phyloP scores from a whole-genome alignment of 2,797 vertebrate genomes.

The Leptoclinus maculatus region DNA sequence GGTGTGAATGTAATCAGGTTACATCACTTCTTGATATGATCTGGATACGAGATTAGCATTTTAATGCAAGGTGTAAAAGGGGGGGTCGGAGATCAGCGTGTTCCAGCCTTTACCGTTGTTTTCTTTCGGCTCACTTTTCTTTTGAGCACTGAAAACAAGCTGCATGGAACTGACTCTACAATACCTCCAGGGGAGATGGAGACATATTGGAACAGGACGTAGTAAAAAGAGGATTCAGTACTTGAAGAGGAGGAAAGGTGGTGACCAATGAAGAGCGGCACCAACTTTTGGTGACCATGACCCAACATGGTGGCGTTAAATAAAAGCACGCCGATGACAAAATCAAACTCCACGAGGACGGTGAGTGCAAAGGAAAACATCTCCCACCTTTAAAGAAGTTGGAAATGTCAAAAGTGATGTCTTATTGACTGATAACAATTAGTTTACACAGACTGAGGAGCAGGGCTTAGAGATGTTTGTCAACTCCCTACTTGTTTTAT shows the following conservation, averaged over 20 bases:
- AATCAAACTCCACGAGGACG: not conserved
- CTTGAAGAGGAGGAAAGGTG: not conserved
- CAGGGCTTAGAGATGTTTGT: constrained; percentile 30
- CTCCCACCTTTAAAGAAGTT: not conserved
- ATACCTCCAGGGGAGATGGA: not conserved
- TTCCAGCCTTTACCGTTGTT: not conserved
- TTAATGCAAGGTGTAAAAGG: not conserved
- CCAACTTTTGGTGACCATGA: not conserved
- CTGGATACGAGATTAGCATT: not conserved
- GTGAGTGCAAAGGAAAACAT: not conserved
- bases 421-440: constrained; percentile 35
- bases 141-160: not conserved
- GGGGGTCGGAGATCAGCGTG: not conserved
- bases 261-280: not conserved
- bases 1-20: no score
- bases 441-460: constrained; percentile 7
- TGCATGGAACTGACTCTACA: not conserved
- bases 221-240: not conserved
- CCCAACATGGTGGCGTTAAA: not conserved
- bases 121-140: not conserved
- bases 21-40: not conserved
- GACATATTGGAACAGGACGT: not conserved
- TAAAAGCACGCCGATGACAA: not conserved
- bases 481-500: constrained; percentile 23
- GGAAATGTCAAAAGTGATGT: constrained; percentile 38